Evolutionary conservation across 1,140 invertebrate species (phyloP).

Genomic region (Apocrypta bakeri): DNA sequence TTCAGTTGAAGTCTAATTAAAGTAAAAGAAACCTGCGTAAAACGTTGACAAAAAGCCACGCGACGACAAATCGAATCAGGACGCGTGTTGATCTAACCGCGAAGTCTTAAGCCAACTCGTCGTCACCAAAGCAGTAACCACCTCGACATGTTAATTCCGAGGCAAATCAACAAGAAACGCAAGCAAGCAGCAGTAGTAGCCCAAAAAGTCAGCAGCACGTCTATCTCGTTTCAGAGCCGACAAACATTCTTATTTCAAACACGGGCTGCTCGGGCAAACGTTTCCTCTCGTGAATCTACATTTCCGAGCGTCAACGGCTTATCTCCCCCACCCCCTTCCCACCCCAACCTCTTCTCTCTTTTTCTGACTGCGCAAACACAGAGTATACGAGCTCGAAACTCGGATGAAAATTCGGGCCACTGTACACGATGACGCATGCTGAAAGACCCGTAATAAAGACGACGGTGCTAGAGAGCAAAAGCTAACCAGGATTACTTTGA

Average conservation of each 20-base stretch:
- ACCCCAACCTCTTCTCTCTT: not conserved
- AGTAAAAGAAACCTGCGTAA: not conserved
- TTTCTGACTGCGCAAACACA: not conserved
- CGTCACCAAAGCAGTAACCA: not conserved
- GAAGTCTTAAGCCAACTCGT: not conserved
- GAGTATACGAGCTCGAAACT: not conserved
- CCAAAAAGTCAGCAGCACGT: not conserved
- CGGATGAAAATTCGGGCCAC: constrained; percentile 8
- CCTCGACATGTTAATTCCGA: not conserved
- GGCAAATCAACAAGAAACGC: not conserved
- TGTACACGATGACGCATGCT: constrained; percentile 1
- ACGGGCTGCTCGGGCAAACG: not conserved
- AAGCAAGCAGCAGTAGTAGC: not conserved
- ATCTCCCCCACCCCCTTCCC: not conserved
- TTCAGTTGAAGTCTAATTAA: not conserved
- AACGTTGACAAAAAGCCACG: too few species aligned
- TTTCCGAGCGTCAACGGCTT: constrained; percentile 6
- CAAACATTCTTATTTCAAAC: not conserved
- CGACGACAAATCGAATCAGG: not conserved
- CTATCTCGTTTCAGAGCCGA: not conserved
- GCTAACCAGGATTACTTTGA: not conserved
- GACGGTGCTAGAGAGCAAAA: not conserved
- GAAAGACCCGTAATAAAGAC: not conserved
- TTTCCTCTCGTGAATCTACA: constrained; percentile 1
- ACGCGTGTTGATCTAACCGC: not conserved